Conservation (phyloP, 2,113 vertebrate species). For the Podarcis raffonei region DNA sequence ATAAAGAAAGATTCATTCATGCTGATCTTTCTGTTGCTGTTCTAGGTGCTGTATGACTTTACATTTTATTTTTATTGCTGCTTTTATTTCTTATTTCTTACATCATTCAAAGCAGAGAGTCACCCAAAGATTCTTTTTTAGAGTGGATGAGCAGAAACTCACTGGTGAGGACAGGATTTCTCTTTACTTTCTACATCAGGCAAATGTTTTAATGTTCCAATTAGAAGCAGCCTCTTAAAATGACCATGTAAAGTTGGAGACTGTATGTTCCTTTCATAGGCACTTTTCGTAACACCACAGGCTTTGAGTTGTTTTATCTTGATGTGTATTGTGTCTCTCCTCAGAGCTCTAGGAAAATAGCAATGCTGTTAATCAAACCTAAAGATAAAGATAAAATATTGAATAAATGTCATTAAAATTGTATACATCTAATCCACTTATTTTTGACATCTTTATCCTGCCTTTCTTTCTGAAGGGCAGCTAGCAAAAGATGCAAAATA, state of each 20-base stretch:
- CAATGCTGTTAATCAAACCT: not conserved
- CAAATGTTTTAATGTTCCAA: conserved; percentile 2
- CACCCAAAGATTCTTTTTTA: not conserved
- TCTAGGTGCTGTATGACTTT: no score
- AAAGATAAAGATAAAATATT: not conserved
- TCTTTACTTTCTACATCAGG: not conserved
- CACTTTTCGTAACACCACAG: not conserved
- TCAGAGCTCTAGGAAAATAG: not conserved
- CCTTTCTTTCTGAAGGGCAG: not conserved
- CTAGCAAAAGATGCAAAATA: not conserved
- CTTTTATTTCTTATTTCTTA: no score
- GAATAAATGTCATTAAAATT: not conserved
- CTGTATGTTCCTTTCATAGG: not conserved
- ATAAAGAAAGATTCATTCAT: not conserved
- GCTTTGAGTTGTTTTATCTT: not conserved
- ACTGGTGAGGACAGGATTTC: not conserved
- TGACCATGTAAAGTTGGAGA: not conserved
- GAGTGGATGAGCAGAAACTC: not conserved
- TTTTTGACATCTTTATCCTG: not conserved
- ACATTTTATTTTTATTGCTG: no score
- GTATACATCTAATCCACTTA: not conserved
- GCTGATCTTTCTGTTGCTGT: not conserved
- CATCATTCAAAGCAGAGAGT: not conserved
- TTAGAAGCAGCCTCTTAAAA: not conserved
- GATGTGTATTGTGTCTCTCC: not conserved